Evolutionary conservation across 2,888 invertebrate genomes (phyloP), one percentile per base, ranked within the genome.

Genomic region (Dioctria linearis): DNA sequence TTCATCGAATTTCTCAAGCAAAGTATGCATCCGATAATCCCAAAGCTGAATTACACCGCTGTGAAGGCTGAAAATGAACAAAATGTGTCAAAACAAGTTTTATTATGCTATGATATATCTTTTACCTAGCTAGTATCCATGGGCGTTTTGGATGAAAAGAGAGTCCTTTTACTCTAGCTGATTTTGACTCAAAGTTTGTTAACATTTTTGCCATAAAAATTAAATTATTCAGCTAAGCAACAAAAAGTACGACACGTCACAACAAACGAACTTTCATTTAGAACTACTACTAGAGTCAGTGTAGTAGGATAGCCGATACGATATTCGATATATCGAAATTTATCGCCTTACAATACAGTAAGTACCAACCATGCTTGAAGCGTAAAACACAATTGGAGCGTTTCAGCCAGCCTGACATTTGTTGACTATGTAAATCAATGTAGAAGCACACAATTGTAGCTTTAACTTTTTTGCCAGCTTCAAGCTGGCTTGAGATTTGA

Each of bases 11-110:
- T 99, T 99, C 87, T 99, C 99, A 84, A 99, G 90, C 83, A 99
- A 91, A 3, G 99, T 98, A 88, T 98, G 98, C 98, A 99, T 99
- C 84, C 99, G 96, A 90, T 99, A 99, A 89, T 99, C 99, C 99
- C 99, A 99, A 80, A 99, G 91, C 88, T 99, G 99, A 86, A 99
- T 98, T 83, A 97, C 94, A 82, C 99, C 99, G 91, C 96, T 99
- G 92, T 99, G 99, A 85, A 99, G 94, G 91, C 96, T 96, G 86
- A 87, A 76, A 82, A 25, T 25, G 25, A 25, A 25, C 25, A 57
- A 78, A 78, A 78, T 69, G 59, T 78, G 39, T n/a, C 49, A 78
- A 25, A 37, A 69, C 4, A 43, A 65, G 37, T 4, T 61, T 76
- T 49, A 46, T 49, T 61, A 78, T 59, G 69, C 51, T 65, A 3